These are phyloP conservation scores for Threskiornis aethiopicus DNA, from an alignment of 2,797 vertebrate species.

Conservation along the genomic window DNA sequence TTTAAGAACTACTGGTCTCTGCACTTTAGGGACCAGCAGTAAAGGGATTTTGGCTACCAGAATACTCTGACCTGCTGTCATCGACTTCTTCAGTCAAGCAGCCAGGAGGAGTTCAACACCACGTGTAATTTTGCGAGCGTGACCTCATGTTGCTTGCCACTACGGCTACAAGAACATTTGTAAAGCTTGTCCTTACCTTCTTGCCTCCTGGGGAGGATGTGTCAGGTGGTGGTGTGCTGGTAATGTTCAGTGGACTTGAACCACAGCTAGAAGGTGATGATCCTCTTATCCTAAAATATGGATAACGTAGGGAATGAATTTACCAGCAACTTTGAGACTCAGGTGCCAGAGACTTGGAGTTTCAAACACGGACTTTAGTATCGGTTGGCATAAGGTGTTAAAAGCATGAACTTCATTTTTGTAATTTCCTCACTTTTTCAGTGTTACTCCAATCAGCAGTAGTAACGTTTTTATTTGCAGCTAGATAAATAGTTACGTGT, in stretches of 20 bases:
- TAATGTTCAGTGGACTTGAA: conserved; percentile 95
- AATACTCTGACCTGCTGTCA: background rate
- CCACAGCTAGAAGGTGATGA: conserved; percentile 97
- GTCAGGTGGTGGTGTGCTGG: conserved; percentile 94
- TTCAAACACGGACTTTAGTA: background rate
- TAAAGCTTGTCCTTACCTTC: conserved; percentile 80
- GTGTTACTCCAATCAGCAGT: background rate
- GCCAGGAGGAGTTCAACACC: background rate
- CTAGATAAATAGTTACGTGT: background rate
- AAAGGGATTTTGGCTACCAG: background rate
- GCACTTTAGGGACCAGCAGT: background rate
- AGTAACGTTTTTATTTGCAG: background rate
- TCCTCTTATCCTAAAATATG: conserved; percentile 86
- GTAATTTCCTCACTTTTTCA: background rate
- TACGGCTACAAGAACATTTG: background rate
- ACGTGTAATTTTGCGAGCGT: rapidly evolving
- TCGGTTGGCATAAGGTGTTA: background rate
- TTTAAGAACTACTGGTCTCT: background rate
- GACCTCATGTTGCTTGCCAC: background rate
- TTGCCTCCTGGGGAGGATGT: conserved; percentile 93
- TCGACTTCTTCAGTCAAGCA: background rate
- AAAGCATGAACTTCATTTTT: background rate
- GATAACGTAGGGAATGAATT: background rate
- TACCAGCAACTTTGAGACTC: background rate
- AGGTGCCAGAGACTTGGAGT: background rate